phyloP scores from a whole-genome alignment of 2,113 vertebrate species.

The Corydoras sp. region DNA sequence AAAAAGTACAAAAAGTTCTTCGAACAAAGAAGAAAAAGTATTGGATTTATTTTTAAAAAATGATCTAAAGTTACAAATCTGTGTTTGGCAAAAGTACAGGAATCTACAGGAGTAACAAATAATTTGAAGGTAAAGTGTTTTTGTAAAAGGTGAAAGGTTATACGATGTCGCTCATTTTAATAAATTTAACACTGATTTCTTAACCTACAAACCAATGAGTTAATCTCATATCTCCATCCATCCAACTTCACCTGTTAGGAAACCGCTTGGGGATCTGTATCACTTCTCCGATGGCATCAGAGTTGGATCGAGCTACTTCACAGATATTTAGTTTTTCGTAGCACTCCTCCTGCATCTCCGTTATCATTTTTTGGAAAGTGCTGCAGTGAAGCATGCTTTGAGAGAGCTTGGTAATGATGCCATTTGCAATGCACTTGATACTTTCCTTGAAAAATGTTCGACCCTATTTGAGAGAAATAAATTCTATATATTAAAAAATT shows the following conservation, averaged over 20 bases:
- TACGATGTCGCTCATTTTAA: no score
- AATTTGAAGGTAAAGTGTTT: no score
- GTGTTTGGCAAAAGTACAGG: no score
- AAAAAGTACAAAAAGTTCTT: no score
- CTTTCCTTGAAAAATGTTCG: constrained; percentile 95
- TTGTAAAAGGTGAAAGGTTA: no score
- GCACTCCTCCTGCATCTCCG: constrained; percentile 91
- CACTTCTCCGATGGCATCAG: constrained; percentile 84
- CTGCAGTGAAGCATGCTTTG: constrained; percentile 87
- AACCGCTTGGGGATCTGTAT: constrained; percentile 83
- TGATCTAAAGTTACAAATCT: no score
- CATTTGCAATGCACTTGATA: constrained; percentile 86
- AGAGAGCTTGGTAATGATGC: constrained; percentile 81
- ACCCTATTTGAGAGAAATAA: constrained; percentile 63
- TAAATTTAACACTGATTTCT: no score
- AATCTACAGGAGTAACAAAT: no score
- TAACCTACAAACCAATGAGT: no score
- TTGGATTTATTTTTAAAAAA: no score
- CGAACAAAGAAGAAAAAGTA: no score
- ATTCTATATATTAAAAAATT: background rate
- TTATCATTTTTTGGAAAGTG: constrained; percentile 91
- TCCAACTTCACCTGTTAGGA: constrained; percentile 83
- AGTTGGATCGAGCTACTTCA: constrained; percentile 76
- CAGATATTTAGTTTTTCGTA: constrained; percentile 87
- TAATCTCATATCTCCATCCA: no score